Conservation (phyloP, 2,888 invertebrate genomes). For the Meliscaeva auricollis region DNA sequence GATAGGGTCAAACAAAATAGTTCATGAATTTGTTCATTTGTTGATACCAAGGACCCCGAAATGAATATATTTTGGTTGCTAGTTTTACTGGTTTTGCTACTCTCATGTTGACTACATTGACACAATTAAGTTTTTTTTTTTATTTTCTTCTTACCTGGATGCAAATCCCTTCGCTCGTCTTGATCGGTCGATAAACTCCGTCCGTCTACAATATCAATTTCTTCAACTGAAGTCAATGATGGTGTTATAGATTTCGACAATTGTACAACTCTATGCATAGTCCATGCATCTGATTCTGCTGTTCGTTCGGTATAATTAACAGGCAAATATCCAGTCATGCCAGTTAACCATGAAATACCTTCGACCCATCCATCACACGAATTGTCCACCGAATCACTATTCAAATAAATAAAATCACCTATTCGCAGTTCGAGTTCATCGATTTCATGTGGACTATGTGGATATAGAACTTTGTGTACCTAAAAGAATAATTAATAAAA, state of each 20-base stretch:
- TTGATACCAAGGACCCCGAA: too few relatives aligned
- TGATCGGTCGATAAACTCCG: slow-evolving; percentile 81
- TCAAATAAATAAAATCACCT: slow-evolving; percentile 94
- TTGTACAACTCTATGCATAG: slow-evolving; percentile 90
- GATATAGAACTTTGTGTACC: slow-evolving; percentile 92
- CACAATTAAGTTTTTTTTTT: too few relatives aligned
- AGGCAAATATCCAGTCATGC: slow-evolving; percentile 91
- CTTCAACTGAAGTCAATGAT: slow-evolving; percentile 82
- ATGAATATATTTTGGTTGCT: too few relatives aligned
- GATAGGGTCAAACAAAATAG: too few relatives aligned
- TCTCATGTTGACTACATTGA: too few relatives aligned
- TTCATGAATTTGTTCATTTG: too few relatives aligned
- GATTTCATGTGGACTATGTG: slow-evolving; percentile 89
- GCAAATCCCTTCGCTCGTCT: slow-evolving; percentile 80
- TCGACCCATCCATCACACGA: slow-evolving; percentile 95
- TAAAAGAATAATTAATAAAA: slow-evolving; percentile 79
- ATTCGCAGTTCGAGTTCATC: slow-evolving; percentile 94
- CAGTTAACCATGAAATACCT: slow-evolving; percentile 86
- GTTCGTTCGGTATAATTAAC: slow-evolving; percentile 92
- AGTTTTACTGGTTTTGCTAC: too few relatives aligned
- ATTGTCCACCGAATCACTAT: slow-evolving; percentile 89
- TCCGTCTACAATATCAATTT: slow-evolving; percentile 82
- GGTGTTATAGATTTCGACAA: slow-evolving; percentile 84
- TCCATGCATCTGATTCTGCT: slow-evolving; percentile 96
- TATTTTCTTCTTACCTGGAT: slow-evolving; percentile 75